Evolutionary conservation across 1,140 invertebrate genomes (phyloP).

Genomic region (Zaprionus camerounensis): DNA sequence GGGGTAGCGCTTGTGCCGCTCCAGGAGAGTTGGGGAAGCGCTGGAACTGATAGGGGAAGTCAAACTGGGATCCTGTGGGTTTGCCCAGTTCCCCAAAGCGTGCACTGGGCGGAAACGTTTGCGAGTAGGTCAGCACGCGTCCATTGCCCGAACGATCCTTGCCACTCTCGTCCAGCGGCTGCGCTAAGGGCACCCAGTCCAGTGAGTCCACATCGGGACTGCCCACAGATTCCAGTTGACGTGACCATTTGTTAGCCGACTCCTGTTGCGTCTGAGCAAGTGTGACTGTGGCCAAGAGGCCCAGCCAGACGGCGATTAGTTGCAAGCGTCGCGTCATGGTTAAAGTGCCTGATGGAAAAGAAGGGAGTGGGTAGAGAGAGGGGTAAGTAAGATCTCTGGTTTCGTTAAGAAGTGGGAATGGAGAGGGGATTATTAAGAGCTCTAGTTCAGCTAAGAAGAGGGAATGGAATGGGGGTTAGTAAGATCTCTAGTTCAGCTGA

Average conservation of each 20-base stretch:
- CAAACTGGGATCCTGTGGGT: slow-evolving; percentile 55
- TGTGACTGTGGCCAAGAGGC: slow-evolving; percentile 45
- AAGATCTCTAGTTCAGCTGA: too few species aligned
- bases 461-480: too few species aligned
- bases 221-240: slow-evolving; percentile 70
- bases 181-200: slow-evolving; percentile 79
- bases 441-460: too few species aligned
- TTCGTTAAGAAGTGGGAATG: too few species aligned
- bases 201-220: slow-evolving; percentile 56
- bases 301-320: slow-evolving; percentile 63
- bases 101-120: slow-evolving; percentile 74
- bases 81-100: slow-evolving; percentile 72
- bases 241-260: slow-evolving; percentile 72
- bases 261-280: slow-evolving; percentile 57
- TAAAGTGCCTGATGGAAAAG: slow-evolving; percentile 54
- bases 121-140: slow-evolving; percentile 79
- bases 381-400: not conserved
- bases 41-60: slow-evolving; percentile 77
- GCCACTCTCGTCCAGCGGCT: slow-evolving; percentile 61
- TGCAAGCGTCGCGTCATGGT: slow-evolving; percentile 73
- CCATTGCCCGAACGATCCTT: slow-evolving; percentile 79
- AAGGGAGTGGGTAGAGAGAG: not conserved
- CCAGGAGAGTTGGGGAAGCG: slow-evolving; percentile 52
- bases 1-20: slow-evolving; percentile 50
- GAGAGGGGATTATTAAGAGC: too few species aligned